Evolutionary conservation across 2,797 vertebrate genomes (phyloP).

Genomic region (Coregonus suidteri): DNA sequence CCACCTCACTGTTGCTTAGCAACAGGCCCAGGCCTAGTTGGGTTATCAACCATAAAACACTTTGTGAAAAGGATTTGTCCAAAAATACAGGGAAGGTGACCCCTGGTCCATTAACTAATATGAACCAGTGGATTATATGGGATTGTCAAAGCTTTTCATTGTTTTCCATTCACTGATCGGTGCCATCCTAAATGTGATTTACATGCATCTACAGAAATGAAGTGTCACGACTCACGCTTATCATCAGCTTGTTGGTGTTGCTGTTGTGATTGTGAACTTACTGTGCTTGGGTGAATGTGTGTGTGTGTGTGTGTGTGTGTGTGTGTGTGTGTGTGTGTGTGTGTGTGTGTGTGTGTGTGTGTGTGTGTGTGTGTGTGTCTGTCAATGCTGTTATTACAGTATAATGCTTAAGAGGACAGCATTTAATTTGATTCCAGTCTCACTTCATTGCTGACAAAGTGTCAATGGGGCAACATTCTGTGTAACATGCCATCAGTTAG

Average conservation of each 20-base stretch:
- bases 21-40: slow-evolving; percentile 57
- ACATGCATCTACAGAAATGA: not conserved
- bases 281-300: not conserved
- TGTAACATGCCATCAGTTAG: too few species aligned
- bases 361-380: slow-evolving; percentile 7
- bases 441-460: too few species aligned
- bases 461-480: too few species aligned
- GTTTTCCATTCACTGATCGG: not conserved
- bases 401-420: too few species aligned
- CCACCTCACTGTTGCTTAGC: slow-evolving; percentile 68
- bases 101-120: slow-evolving; percentile 19
- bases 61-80: slow-evolving; percentile 29
- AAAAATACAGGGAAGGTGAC: slow-evolving; percentile 26
- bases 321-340: slow-evolving; percentile 4
- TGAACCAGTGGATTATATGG: not conserved
- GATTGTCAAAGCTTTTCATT: not conserved
- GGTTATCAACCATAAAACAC: slow-evolving; percentile 34
- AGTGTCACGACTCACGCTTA: not conserved
- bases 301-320: not conserved
- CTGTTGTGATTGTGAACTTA: slow-evolving; percentile 3
- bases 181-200: not conserved
- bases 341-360: too few species aligned
- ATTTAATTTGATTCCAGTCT: too few species aligned
- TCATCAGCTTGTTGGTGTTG: not conserved
- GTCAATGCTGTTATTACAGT: not conserved